phyloP scores from a whole-genome alignment of 2,888 invertebrate genomes.

The Heliconius ethilla region DNA sequence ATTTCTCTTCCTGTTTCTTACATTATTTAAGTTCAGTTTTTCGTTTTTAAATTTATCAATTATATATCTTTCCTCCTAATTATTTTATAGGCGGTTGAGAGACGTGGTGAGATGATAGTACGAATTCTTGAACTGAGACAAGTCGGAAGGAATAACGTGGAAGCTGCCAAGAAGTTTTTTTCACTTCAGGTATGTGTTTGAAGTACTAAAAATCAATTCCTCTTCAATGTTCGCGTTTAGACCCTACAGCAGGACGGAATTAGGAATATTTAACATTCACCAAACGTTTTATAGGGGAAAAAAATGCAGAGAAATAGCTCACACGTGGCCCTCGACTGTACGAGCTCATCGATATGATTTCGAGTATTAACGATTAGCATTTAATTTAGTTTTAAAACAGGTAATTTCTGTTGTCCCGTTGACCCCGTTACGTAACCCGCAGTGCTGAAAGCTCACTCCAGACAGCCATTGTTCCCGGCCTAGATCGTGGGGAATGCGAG shows the following conservation, averaged over 20 bases:
- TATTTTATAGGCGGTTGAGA: conserved; percentile 87
- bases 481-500: conserved; percentile 75
- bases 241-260: not conserved
- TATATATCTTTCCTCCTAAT: not conserved
- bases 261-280: conserved; percentile 4
- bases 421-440: conserved; percentile 73
- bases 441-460: conserved; percentile 66
- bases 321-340: not conserved
- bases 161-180: conserved; percentile 93
- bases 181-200: conserved; percentile 84
- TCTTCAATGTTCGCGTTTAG: not conserved
- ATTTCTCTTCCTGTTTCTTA: not conserved
- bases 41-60: not conserved
- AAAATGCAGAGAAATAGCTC: not conserved
- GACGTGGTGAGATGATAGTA: conserved; percentile 97
- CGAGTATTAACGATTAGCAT: conserved; percentile 37
- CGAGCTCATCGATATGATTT: conserved; percentile 43
- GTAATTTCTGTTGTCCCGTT: conserved; percentile 68
- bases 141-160: conserved; percentile 92
- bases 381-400: conserved; percentile 53
- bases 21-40: not conserved
- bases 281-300: conserved; percentile 26
- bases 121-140: conserved; percentile 93
- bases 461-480: conserved; percentile 73
- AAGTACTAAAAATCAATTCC: not conserved